These are phyloP conservation scores for Danio albolineatus DNA, from an alignment of 2,797 vertebrate species.

Conservation along the genomic window DNA sequence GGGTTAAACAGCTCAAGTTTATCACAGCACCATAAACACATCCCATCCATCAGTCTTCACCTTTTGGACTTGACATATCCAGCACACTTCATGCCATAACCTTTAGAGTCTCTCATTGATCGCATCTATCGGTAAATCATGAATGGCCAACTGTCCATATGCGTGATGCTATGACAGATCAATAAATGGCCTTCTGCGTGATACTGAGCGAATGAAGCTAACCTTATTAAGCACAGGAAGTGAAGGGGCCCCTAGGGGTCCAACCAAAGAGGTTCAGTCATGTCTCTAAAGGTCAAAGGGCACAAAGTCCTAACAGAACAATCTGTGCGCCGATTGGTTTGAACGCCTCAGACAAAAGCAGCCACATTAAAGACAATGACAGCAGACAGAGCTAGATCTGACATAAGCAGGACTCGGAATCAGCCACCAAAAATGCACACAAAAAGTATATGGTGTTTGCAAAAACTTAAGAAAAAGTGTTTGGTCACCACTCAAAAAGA, in stretches of 20 bases:
- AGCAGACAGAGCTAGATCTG: neutral
- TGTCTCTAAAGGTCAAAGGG: slow-evolving; percentile 65
- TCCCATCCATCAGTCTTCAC: neutral
- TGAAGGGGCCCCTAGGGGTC: slow-evolving; percentile 48
- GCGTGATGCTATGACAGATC: slow-evolving; percentile 38
- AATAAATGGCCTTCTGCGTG: slow-evolving; percentile 45
- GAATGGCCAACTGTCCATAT: slow-evolving; percentile 1
- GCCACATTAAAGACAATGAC: slow-evolving; percentile 39
- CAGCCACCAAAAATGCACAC: slow-evolving; percentile 59
- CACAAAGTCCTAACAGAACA: slow-evolving; percentile 66
- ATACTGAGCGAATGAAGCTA: slow-evolving; percentile 52
- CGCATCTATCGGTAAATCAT: slow-evolving; percentile 12
- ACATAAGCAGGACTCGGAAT: neutral
- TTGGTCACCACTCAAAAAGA: neutral
- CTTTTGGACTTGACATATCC: slow-evolving; percentile 28
- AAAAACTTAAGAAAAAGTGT: too few relatives aligned
- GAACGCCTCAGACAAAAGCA: slow-evolving; percentile 52
- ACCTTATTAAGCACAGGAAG: slow-evolving; percentile 46
- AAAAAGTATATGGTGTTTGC: neutral
- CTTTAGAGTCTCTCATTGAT: neutral
- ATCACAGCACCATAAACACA: slow-evolving; percentile 9
- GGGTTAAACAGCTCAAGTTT: neutral
- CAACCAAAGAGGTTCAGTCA: slow-evolving; percentile 47
- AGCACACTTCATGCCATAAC: neutral
- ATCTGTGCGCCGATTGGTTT: slow-evolving; percentile 59